Conservation (phyloP, 2,113 vertebrate species). For the Chaetodon auriga region DNA sequence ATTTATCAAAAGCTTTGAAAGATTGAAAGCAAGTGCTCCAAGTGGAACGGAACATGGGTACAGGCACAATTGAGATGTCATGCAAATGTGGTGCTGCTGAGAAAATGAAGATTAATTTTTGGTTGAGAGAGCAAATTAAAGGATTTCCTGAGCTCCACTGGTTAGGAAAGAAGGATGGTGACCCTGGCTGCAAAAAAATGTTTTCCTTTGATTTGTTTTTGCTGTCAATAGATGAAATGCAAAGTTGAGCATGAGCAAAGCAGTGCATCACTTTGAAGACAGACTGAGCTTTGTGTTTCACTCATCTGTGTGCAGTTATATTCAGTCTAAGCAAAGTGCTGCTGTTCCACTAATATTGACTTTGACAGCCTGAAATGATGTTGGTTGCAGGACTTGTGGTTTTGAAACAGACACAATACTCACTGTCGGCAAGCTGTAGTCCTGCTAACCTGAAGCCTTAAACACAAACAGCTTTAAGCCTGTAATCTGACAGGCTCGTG, state of each 20-base stretch:
- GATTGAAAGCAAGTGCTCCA: not conserved
- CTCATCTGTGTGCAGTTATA: not conserved
- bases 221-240: not conserved
- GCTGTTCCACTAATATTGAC: not conserved
- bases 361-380: not conserved
- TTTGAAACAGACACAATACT: not conserved
- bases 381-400: not conserved
- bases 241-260: not conserved
- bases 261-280: not conserved
- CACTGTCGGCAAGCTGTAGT: not conserved
- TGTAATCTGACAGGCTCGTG: constrained; percentile 33
- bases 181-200: too few species aligned
- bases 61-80: not conserved
- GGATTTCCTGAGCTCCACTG: not conserved
- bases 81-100: not conserved
- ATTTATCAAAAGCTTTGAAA: not conserved
- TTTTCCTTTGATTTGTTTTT: not conserved
- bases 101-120: not conserved
- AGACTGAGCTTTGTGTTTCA: not conserved
- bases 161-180: not conserved
- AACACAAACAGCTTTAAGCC: constrained; percentile 23
- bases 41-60: not conserved
- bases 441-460: not conserved
- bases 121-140: not conserved
- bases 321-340: not conserved